A percentile compares a stretch with the other conserved stretches of the same genome.
phyloP scores from a whole-genome alignment of 2,113 vertebrate species.

The Podilymbus podiceps region DNA sequence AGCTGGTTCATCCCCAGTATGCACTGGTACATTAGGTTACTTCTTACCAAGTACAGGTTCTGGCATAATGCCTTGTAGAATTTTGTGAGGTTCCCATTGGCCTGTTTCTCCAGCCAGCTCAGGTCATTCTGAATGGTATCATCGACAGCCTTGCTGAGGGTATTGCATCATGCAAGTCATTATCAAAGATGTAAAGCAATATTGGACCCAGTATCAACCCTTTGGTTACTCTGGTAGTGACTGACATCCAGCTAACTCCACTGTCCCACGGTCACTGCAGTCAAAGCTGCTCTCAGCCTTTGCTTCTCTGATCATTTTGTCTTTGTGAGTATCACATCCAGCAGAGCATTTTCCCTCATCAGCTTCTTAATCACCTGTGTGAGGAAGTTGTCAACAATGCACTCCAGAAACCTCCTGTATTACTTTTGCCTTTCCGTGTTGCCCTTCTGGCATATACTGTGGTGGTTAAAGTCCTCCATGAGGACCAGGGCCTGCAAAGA shows the following conservation, averaged over 20 bases:
- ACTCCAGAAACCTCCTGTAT: background rate
- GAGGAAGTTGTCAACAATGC: background rate
- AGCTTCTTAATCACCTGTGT: background rate
- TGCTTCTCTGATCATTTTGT: background rate
- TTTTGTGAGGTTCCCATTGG: background rate
- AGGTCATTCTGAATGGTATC: background rate
- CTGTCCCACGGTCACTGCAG: background rate
- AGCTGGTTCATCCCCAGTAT: background rate
- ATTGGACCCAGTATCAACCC: background rate
- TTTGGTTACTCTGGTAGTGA: background rate
- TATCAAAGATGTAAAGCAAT: background rate
- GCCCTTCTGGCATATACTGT: too few relatives aligned
- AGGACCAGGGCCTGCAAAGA: accelerated
- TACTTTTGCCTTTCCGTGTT: background rate
- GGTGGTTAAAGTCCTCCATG: background rate
- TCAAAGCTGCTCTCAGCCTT: background rate
- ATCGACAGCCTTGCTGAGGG: background rate
- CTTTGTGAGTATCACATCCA: background rate
- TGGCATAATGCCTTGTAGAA: background rate
- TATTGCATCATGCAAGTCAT: background rate
- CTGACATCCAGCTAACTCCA: background rate
- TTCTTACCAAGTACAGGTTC: background rate
- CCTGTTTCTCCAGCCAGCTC: background rate
- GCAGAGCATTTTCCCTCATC: background rate
- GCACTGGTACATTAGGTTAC: background rate